These are phyloP conservation scores for Aegotheles bennettii DNA, from an alignment of 2,113 vertebrate genomes.

Conservation along the genomic window DNA sequence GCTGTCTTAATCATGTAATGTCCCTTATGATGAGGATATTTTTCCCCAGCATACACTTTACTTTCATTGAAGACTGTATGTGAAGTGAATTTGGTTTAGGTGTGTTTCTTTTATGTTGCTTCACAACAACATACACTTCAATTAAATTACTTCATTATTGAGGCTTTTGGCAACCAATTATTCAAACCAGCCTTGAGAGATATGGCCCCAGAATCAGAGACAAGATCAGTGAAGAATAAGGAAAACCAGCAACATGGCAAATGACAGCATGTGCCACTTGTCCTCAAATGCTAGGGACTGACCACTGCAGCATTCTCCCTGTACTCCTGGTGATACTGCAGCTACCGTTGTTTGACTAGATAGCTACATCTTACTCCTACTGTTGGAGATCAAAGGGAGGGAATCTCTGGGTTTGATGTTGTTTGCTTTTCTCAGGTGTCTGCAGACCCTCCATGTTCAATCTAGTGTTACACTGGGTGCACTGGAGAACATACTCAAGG, in stretches of 20 bases:
- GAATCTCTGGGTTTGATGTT: neutral
- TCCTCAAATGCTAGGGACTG: neutral
- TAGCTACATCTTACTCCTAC: neutral
- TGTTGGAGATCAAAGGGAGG: neutral
- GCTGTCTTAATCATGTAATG: neutral
- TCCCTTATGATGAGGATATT: neutral
- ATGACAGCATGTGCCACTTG: neutral
- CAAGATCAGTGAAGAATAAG: neutral
- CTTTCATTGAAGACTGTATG: neutral
- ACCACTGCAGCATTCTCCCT: neutral
- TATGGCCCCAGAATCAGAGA: neutral
- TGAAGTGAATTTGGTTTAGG: neutral
- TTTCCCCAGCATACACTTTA: neutral
- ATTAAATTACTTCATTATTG: neutral
- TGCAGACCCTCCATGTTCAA: neutral
- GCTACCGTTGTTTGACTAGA: neutral
- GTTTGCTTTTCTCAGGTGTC: neutral
- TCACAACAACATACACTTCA: neutral
- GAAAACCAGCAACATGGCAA: neutral
- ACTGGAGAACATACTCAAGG: slow-evolving; percentile 28
- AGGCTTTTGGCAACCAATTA: neutral
- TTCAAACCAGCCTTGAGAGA: neutral
- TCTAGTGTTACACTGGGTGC: neutral
- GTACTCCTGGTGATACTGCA: neutral
- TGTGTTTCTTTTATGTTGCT: neutral